Conservation (phyloP, 2,113 vertebrate species). For the Phycodurus eques region DNA sequence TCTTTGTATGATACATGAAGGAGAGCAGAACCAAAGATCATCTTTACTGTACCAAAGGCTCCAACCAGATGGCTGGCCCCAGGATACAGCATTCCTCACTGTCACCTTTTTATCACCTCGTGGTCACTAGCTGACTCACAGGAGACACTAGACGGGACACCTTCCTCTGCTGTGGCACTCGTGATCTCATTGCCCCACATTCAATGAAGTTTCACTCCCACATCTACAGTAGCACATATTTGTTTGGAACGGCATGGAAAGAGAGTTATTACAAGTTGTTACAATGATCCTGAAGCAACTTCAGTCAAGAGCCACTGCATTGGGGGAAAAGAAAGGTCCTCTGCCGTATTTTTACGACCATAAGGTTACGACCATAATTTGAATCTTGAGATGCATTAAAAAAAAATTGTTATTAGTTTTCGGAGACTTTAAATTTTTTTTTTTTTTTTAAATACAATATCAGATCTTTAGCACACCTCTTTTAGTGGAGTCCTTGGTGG, state of each 20-base stretch:
- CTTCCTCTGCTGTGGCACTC: constrained; percentile 27
- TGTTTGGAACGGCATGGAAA: background rate
- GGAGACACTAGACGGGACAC: constrained; percentile 39
- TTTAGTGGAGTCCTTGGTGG: no score
- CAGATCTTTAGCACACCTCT: no score
- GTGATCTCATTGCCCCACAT: constrained; percentile 29
- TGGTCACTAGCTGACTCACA: constrained; percentile 48
- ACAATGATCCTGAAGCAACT: background rate
- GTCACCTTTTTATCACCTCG: constrained; percentile 64
- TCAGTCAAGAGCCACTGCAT: no score
- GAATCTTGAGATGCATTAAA: no score
- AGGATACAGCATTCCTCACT: constrained; percentile 35
- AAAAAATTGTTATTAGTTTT: no score
- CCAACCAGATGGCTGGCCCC: constrained; percentile 51
- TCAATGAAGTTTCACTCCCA: background rate
- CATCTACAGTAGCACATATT: background rate
- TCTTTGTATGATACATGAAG: constrained; percentile 4
- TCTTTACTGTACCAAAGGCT: constrained; percentile 10
- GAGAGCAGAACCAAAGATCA: constrained; percentile 32
- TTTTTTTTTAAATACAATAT: no score
- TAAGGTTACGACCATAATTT: no score
- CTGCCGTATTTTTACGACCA: no score
- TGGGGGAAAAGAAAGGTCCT: no score
- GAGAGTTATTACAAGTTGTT: background rate
- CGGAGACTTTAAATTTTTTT: no score